phyloP scores from a whole-genome alignment of 2,888 invertebrate species.

The Caenorhabditis macrosperma region DNA sequence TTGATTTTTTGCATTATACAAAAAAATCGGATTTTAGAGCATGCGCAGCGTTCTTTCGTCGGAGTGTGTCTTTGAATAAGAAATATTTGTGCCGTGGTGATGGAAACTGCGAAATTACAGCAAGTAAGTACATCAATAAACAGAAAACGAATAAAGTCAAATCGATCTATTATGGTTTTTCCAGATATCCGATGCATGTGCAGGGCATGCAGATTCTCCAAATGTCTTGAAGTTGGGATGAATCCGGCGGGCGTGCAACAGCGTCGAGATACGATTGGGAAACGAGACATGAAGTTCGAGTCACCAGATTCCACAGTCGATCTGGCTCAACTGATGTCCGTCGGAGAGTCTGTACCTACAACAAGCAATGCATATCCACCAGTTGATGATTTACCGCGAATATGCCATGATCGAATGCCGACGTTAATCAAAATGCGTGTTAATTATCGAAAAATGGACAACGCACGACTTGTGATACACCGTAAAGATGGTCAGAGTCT shows the following conservation, averaged over 20 bases:
- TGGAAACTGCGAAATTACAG: slow-evolving; percentile 44
- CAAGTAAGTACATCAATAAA: slow-evolving; percentile 27
- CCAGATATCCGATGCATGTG: slow-evolving; percentile 56
- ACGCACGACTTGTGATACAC: slow-evolving; percentile 44
- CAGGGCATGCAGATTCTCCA: slow-evolving; percentile 41
- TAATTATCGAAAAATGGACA: slow-evolving; percentile 57
- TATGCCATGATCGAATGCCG: slow-evolving; percentile 24
- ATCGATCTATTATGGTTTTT: no score
- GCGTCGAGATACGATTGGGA: slow-evolving; percentile 47
- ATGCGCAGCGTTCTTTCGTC: slow-evolving; percentile 55
- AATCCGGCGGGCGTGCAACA: slow-evolving; percentile 53
- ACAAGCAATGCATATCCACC: background rate
- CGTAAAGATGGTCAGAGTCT: slow-evolving; percentile 52
- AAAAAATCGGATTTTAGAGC: slow-evolving; percentile 23
- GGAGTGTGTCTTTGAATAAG: slow-evolving; percentile 45
- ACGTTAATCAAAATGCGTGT: slow-evolving; percentile 38
- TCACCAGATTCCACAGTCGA: background rate
- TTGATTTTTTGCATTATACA: background rate
- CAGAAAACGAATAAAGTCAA: no score
- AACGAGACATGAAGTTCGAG: slow-evolving; percentile 18
- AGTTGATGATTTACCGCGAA: slow-evolving; percentile 2
- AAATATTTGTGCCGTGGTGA: slow-evolving; percentile 31
- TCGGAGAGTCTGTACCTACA: background rate
- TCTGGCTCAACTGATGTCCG: background rate
- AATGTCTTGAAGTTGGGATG: slow-evolving; percentile 52